These are phyloP conservation scores for Nasalis larvatus DNA, from an alignment of 2,113 vertebrate species.

Conservation along the genomic window DNA sequence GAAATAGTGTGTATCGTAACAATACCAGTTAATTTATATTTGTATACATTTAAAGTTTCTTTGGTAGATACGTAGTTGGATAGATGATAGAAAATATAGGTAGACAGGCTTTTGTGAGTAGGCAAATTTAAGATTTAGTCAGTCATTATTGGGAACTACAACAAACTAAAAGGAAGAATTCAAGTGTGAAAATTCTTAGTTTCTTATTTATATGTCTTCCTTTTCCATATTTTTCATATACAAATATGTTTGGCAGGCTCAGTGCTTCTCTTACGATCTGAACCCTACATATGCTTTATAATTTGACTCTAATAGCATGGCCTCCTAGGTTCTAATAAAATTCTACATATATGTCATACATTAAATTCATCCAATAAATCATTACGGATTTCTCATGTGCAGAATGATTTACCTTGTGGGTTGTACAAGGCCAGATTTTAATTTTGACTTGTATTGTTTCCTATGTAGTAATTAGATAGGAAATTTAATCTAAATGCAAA, in stretches of 20 bases:
- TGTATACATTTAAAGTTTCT: background rate
- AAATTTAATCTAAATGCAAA: background rate
- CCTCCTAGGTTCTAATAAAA: background rate
- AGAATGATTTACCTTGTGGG: background rate
- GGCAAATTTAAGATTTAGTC: background rate
- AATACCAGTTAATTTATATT: background rate
- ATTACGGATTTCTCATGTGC: background rate
- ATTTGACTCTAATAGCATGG: background rate
- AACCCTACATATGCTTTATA: background rate
- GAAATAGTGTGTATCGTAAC: background rate
- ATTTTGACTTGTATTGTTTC: background rate
- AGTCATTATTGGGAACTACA: background rate
- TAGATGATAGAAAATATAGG: background rate
- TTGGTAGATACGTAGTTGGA: background rate
- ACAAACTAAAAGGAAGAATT: slow-evolving; percentile 13
- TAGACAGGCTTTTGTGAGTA: background rate
- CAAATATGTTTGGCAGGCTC: background rate
- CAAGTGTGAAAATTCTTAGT: background rate
- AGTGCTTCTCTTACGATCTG: background rate
- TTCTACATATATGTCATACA: background rate
- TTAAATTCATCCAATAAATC: background rate
- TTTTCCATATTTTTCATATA: background rate
- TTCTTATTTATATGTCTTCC: background rate
- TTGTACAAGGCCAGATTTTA: background rate
- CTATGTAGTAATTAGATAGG: background rate